Conservation (phyloP, 1,140 invertebrate genomes). For the Lepidurus couesii region DNA sequence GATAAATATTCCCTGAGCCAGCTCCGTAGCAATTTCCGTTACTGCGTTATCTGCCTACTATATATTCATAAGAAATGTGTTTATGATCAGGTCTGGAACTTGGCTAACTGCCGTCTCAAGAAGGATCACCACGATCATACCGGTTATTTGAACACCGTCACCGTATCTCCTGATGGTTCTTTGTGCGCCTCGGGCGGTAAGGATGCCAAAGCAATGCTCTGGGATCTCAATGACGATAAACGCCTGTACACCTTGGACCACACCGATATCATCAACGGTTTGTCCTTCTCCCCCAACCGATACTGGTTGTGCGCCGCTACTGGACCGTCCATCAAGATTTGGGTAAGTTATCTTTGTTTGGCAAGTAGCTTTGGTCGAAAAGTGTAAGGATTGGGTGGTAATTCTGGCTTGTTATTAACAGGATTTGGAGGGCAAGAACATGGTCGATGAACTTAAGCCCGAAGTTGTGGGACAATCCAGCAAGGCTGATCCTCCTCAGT, state of each 20-base stretch:
- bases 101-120: conserved; percentile 98
- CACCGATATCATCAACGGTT: conserved; percentile 94
- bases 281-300: conserved; percentile 98
- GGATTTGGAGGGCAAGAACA: conserved; percentile 98
- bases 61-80: conserved; percentile 23
- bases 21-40: not conserved
- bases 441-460: conserved; percentile 95
- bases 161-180: conserved; percentile 98
- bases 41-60: not conserved
- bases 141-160: conserved; percentile 97
- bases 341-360: conserved; percentile 55
- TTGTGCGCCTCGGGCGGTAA: conserved; percentile 99
- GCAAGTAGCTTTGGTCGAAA: not conserved
- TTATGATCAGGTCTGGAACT: conserved; percentile 84
- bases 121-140: conserved; percentile 96
- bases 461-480: conserved; percentile 67
- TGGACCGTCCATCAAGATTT: conserved; percentile 97
- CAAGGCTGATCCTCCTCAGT: conserved; percentile 88
- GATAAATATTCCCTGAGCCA: not conserved
- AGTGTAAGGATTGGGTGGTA: not conserved
- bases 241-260: conserved; percentile 98
- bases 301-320: conserved; percentile 99
- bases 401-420: conserved; percentile 43
- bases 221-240: conserved; percentile 99
- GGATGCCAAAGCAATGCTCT: conserved; percentile 98